phyloP scores from a whole-genome alignment of 2,888 invertebrate genomes.

The Dysmachus trigonus region DNA sequence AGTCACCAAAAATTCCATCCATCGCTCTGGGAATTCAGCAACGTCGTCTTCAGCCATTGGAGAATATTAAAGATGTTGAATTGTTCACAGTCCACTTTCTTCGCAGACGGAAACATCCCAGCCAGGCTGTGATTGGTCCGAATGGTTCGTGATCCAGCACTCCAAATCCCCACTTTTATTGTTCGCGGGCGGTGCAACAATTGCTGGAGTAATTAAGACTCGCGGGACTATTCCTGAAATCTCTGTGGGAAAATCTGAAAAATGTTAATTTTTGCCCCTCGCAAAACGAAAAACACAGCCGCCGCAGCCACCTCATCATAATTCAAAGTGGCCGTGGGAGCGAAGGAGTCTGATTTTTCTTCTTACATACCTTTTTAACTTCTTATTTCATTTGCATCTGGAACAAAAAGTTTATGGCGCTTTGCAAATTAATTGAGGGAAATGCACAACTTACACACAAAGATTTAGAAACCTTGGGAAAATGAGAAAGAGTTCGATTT shows the following conservation, averaged over 20 bases:
- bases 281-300: slow-evolving; percentile 41
- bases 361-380: background rate
- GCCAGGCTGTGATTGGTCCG: background rate
- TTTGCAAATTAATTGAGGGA: slow-evolving; percentile 31
- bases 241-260: slow-evolving; percentile 47
- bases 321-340: slow-evolving; percentile 49
- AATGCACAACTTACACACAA: background rate
- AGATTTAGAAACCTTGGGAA: slow-evolving; percentile 25
- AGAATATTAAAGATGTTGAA: background rate
- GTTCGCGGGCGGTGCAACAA: slow-evolving; percentile 17
- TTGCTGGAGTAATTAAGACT: slow-evolving; percentile 39
- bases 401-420: slow-evolving; percentile 28
- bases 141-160: background rate
- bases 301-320: slow-evolving; percentile 44
- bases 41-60: background rate
- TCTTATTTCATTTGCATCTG: slow-evolving; percentile 19
- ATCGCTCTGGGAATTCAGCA: background rate
- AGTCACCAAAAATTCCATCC: slow-evolving; percentile 31
- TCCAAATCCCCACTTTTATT: background rate
- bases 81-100: background rate
- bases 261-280: slow-evolving; percentile 42
- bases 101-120: background rate
- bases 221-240: slow-evolving; percentile 38
- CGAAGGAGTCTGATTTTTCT: slow-evolving; percentile 44
- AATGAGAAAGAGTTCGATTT: background rate